Conservation (phyloP, 2,113 vertebrate species). For the Pteruthius melanotis region DNA sequence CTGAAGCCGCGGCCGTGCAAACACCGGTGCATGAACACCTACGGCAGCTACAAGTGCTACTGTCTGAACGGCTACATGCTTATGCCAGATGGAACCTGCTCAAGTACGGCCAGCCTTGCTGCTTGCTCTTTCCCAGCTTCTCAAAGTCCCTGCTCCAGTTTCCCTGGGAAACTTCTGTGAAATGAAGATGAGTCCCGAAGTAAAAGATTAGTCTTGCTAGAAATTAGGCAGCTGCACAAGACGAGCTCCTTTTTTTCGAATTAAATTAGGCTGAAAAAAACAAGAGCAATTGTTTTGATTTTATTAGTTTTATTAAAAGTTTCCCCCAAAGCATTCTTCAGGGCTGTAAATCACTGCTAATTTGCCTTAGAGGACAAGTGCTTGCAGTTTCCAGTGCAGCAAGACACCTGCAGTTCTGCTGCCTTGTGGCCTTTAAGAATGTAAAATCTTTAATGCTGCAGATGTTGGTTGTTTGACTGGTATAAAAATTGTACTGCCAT, state of each 20-base stretch:
- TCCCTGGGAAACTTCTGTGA: not conserved
- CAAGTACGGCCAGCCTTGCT: constrained; percentile 78
- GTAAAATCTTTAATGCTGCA: not conserved
- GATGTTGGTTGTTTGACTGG: not conserved
- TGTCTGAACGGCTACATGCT: constrained; percentile 95
- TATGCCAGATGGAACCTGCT: constrained; percentile 91
- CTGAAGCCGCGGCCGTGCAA: constrained; percentile 94
- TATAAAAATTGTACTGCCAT: not conserved
- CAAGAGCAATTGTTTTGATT: constrained; percentile 20
- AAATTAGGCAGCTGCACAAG: not conserved
- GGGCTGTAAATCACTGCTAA: constrained; percentile 19
- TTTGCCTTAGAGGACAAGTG: not conserved
- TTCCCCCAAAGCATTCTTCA: not conserved
- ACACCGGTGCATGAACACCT: constrained; percentile 96
- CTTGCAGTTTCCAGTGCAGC: not conserved
- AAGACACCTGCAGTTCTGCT: not conserved
- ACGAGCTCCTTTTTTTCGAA: not conserved
- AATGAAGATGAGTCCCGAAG: not conserved
- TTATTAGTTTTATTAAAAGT: not conserved
- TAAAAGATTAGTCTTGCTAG: not conserved
- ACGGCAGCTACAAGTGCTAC: constrained; percentile 97
- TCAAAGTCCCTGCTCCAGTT: not conserved
- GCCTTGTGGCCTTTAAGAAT: not conserved
- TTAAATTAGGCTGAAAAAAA: not conserved
- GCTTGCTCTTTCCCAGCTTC: not conserved